A percentile compares a stretch with the other conserved stretches of the same genome.
Conservation (phyloP, 2,797 vertebrate species). For the Atherinosoma microstoma region DNA sequence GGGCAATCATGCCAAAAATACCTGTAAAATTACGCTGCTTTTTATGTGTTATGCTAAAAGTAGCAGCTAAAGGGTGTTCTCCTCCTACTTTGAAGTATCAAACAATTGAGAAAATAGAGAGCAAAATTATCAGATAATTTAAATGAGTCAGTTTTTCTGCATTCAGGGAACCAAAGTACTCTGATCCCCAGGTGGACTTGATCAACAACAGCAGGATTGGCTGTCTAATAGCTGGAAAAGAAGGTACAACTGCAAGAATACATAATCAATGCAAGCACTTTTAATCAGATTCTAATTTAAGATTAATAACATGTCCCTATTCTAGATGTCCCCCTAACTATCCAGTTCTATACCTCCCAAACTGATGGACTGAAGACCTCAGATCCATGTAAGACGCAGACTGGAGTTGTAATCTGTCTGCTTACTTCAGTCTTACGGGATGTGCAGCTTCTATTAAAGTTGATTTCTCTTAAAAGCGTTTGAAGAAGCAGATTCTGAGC, state of each 20-base stretch:
- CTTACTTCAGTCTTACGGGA: background rate
- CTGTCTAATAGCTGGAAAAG: constrained; percentile 76
- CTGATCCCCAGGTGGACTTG: constrained; percentile 55
- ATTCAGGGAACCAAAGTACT: constrained; percentile 64
- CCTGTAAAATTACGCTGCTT: background rate
- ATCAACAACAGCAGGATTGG: constrained; percentile 86
- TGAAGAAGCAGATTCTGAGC: constrained; percentile 20
- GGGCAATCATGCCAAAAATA: background rate
- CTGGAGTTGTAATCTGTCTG: background rate
- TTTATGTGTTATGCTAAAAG: background rate
- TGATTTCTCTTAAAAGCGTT: background rate
- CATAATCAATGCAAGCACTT: background rate
- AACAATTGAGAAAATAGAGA: background rate
- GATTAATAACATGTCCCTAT: background rate
- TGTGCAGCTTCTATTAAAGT: background rate
- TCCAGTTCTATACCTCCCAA: constrained; percentile 84
- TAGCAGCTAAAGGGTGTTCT: background rate
- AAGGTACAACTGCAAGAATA: constrained; percentile 72
- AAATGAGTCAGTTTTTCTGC: background rate
- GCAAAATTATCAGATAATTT: background rate
- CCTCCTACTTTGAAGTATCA: background rate
- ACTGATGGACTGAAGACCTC: constrained; percentile 68
- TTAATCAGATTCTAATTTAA: background rate
- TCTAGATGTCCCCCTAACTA: constrained; percentile 81
- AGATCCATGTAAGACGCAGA: constrained; percentile 73